phyloP scores from a whole-genome alignment of 23 tunicate species.

The Clavelina lepadiformis region DNA sequence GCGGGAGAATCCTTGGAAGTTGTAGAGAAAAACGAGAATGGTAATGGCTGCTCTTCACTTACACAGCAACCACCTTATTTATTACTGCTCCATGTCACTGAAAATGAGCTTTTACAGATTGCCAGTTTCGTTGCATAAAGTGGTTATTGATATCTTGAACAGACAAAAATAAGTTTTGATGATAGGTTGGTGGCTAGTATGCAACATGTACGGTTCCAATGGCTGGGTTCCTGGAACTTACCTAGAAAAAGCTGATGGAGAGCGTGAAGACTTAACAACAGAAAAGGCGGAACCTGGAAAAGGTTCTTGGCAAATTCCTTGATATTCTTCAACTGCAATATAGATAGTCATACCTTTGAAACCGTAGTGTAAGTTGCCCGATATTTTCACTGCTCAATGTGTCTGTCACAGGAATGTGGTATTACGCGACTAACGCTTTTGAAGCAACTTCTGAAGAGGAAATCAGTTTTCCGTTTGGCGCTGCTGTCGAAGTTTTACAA shows the following conservation, averaged over 20 bases:
- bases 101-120: too few species aligned
- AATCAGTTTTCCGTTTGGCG: conserved; percentile 50
- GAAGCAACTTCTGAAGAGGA: conserved; percentile 56
- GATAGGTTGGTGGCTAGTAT: conserved; percentile 97
- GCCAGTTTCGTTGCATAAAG: too few species aligned
- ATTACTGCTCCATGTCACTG: too few species aligned
- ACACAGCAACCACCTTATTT: too few species aligned
- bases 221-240: conserved; percentile 95
- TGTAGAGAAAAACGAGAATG: conserved; percentile 65
- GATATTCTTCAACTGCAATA: background rate
- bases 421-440: conserved; percentile 38
- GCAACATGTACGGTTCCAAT: conserved; percentile 42
- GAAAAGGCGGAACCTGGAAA: conserved; percentile 26
- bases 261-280: conserved; percentile 13
- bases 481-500: conserved; percentile 36
- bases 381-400: too few species aligned
- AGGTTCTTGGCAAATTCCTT: too few species aligned
- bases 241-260: conserved; percentile 47
- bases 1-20: conserved; percentile 66
- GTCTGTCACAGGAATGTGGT: conserved; percentile 38
- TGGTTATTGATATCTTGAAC: too few species aligned
- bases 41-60: conserved; percentile 21
- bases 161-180: too few species aligned
- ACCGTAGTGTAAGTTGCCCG: too few species aligned
- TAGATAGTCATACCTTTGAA: too few species aligned